Evolutionary conservation across 2,797 vertebrate genomes (phyloP).

Genomic region (Enteromius mattozi): DNA sequence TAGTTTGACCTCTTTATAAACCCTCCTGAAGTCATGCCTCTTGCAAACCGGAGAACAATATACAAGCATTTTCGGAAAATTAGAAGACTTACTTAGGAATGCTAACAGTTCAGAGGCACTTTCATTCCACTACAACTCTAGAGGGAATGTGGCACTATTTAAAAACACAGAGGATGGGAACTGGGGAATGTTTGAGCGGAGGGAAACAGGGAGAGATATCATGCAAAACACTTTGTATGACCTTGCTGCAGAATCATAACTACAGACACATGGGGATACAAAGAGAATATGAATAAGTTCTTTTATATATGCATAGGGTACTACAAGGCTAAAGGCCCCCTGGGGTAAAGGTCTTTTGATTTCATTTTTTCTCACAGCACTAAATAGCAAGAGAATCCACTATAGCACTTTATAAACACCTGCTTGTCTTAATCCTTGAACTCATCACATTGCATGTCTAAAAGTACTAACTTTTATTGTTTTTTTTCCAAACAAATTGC

Average conservation of each 20-base stretch:
- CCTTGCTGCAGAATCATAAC: slow-evolving; percentile 14
- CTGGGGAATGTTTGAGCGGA: slow-evolving; percentile 10
- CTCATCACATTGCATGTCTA: not conserved
- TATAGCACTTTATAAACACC: slow-evolving; percentile 21
- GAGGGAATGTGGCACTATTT: slow-evolving; percentile 50
- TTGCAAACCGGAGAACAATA: slow-evolving; percentile 20
- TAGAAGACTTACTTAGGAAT: slow-evolving; percentile 45
- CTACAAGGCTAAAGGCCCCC: slow-evolving; percentile 23
- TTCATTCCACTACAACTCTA: slow-evolving; percentile 53
- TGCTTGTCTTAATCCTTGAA: not conserved
- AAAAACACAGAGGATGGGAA: not conserved
- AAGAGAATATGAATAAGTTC: slow-evolving; percentile 27
- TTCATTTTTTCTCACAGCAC: slow-evolving; percentile 11
- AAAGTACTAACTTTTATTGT: not conserved
- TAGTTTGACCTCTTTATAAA: not conserved
- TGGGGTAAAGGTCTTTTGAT: slow-evolving; percentile 12
- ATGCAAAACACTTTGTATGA: slow-evolving; percentile 17
- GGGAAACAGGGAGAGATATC: not conserved
- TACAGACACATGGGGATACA: slow-evolving; percentile 8
- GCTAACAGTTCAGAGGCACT: slow-evolving; percentile 56
- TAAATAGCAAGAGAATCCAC: slow-evolving; percentile 1
- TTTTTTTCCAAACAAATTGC: not conserved
- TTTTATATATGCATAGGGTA: slow-evolving; percentile 2
- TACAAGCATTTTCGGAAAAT: slow-evolving; percentile 42
- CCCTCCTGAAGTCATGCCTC: not conserved